phyloP scores from a whole-genome alignment of 2,113 vertebrate species.

The Oreochromis tanganicae region DNA sequence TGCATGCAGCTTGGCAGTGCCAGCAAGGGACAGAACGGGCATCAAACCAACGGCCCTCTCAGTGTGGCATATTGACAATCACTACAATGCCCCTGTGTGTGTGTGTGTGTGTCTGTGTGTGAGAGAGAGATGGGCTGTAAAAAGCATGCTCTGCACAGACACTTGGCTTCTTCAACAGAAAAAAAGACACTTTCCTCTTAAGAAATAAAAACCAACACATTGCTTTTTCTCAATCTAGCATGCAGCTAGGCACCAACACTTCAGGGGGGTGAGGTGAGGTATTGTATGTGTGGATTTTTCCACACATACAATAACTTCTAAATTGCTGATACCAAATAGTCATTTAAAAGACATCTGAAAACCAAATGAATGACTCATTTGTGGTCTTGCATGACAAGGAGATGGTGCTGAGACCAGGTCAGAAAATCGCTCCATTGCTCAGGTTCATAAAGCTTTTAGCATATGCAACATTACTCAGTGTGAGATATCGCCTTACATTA shows the following conservation, averaged over 20 bases:
- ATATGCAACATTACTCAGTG: not conserved
- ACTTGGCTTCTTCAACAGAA: not conserved
- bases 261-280: not conserved
- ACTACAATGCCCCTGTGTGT: not conserved
- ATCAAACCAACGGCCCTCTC: constrained; percentile 3
- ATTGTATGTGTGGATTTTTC: not conserved
- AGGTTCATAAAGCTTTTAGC: not conserved
- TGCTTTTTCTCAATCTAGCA: not conserved
- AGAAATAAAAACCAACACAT: not conserved
- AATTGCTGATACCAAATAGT: not conserved
- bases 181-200: not conserved
- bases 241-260: not conserved
- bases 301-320: not conserved
- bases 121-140: not conserved
- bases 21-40: not conserved
- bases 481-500: not conserved
- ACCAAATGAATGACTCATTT: not conserved
- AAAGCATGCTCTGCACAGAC: not conserved
- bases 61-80: not conserved
- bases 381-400: not conserved
- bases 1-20: not conserved
- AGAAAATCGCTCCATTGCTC: not conserved
- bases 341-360: not conserved
- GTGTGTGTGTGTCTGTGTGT: not conserved
- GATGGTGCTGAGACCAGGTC: not conserved